These are phyloP conservation scores for Stegastes partitus DNA, from an alignment of 2,113 vertebrate genomes.

Conservation along the genomic window DNA sequence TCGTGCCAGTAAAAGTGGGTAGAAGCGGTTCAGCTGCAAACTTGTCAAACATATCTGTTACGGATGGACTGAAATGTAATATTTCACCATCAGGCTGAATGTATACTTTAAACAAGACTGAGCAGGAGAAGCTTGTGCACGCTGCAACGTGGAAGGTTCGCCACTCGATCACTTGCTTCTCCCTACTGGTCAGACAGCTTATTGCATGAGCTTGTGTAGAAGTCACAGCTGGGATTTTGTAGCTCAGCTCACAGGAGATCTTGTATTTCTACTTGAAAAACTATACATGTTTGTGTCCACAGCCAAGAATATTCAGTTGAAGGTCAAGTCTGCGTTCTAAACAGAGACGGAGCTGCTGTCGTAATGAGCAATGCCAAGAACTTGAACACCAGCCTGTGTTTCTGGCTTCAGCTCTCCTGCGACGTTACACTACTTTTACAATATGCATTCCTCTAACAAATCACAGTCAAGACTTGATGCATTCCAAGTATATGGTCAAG, in stretches of 20 bases:
- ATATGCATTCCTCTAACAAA: constrained; percentile 9
- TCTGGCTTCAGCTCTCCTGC: not conserved
- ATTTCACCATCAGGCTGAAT: constrained; percentile 21
- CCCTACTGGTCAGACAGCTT: constrained; percentile 59
- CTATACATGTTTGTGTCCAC: constrained; percentile 2
- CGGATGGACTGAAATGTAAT: not conserved
- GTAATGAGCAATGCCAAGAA: too few relatives aligned
- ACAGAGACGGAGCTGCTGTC: not conserved
- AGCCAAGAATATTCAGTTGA: not conserved
- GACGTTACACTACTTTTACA: not conserved
- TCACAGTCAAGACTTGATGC: not conserved
- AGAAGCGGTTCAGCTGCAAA: not conserved
- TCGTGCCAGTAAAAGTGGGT: constrained; percentile 21
- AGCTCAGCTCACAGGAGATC: not conserved
- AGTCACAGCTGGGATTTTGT: not conserved
- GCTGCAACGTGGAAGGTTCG: constrained; percentile 1
- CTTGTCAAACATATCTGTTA: not conserved
- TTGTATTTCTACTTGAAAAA: constrained; percentile 35
- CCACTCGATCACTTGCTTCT: constrained; percentile 34
- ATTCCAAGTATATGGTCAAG: constrained; percentile 16
- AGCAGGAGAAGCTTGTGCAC: not conserved
- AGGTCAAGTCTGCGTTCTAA: constrained; percentile 5
- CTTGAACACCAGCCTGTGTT: not conserved
- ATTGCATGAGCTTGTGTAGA: constrained; percentile 20
- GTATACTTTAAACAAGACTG: constrained; percentile 14